phyloP scores from a whole-genome alignment of 2,797 vertebrate genomes.

The Pteronotus mesoamericanus region DNA sequence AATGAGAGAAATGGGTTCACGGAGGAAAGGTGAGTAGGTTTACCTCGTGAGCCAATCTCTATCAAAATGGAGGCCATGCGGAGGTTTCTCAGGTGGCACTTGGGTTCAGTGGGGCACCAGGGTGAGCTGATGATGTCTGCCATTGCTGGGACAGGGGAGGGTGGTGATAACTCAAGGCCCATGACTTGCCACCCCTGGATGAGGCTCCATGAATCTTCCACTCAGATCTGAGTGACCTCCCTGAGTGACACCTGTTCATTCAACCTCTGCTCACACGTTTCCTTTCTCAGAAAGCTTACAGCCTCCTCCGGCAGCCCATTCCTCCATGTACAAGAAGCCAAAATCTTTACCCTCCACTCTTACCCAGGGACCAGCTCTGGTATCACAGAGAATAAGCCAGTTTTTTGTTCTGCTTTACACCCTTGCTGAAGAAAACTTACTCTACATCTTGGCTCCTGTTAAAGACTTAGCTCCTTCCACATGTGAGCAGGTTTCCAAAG shows the following conservation, averaged over 20 bases:
- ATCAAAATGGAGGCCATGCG: not conserved
- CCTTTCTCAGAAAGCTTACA: not conserved
- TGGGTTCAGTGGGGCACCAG: not conserved
- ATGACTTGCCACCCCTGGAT: not conserved
- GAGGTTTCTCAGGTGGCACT: not conserved
- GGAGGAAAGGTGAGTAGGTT: not conserved
- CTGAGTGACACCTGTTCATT: not conserved
- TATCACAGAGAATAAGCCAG: not conserved
- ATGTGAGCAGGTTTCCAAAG: not conserved
- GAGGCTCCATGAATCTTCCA: not conserved
- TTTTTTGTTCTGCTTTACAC: not conserved
- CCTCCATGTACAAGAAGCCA: not conserved
- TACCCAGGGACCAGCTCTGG: not conserved
- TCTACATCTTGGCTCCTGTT: not conserved
- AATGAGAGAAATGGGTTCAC: not conserved
- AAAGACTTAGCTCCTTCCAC: not conserved
- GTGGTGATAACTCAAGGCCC: rapidly evolving
- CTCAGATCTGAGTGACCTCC: not conserved
- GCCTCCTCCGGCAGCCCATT: not conserved
- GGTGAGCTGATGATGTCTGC: not conserved
- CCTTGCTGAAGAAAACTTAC: not conserved
- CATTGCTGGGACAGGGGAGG: not conserved
- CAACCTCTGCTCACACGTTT: not conserved
- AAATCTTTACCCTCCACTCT: not conserved
- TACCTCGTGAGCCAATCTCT: not conserved